Evolutionary conservation across 2,113 vertebrate species (phyloP), one percentile per base, ranked within the genome.

Genomic region (Callipepla californica): DNA sequence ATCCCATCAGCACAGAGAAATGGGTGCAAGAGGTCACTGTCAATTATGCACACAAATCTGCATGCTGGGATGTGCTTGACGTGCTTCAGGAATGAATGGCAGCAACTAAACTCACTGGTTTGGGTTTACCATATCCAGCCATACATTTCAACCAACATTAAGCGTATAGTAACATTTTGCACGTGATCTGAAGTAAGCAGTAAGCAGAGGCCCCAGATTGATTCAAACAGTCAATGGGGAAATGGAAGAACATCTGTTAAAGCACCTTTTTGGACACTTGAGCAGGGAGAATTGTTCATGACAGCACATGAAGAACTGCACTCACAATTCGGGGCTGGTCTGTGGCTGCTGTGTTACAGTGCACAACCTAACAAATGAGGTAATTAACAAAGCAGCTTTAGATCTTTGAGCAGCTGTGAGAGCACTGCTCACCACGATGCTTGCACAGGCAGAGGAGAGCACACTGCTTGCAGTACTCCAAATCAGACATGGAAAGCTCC

Each of bases 31-130:
- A 96, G 92, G 94, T 97, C 87, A 32, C 62, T 89, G 32, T 92
- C 95, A 94, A 87, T 94, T 92, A 81, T 48, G 42, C 21, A 20
- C 7, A 17, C 53, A 55, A 95, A 90, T 94, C 87, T 92, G 85
- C 85, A 42, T 91, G 83, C 94, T 93, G 61, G 66, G 69, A 91
- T 97, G 45, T 62, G 87, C 83, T 94, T 90, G 92, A 55, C 87
- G 72, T 61, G 74, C 65, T 90, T 83, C 75, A 96, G 83, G 81
- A 96, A 85, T 92, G 83, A 89, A 92, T 77, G 68, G 79, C 85
- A 85, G 82, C 87, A 61, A 59, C 87, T 93, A 87, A 96, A 87
- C 44, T 69, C 65, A 8, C 65, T 93, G 63, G 4, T 93, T 72
- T 62, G 89, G 58, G 63, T 72, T 91, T 94, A 63, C 89, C 72